A percentile compares a stretch with the other conserved stretches of the same genome.
These are phyloP conservation scores for Gorsachius goisagi DNA, from an alignment of 2,113 vertebrate genomes.

Conservation along the genomic window DNA sequence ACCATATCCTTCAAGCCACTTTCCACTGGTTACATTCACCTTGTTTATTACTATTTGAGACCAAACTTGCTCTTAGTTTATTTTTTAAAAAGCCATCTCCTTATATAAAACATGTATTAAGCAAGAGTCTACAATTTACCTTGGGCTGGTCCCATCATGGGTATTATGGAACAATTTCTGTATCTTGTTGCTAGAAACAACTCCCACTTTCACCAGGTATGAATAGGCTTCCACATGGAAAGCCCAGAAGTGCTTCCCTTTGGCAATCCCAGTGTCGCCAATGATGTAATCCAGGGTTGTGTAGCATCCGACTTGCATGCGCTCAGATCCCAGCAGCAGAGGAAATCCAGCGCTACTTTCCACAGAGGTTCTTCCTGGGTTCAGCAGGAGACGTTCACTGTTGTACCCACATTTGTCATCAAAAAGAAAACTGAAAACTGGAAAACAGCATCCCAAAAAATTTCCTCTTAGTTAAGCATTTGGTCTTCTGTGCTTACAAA, in stretches of 20 bases:
- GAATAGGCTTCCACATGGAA: conserved; percentile 88
- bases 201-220: conserved; percentile 93
- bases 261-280: conserved; percentile 87
- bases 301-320: conserved; percentile 89
- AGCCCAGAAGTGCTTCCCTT: conserved; percentile 94
- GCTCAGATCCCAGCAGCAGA: conserved; percentile 86
- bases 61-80: neutral
- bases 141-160: conserved; percentile 89
- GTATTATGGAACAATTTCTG: conserved; percentile 92
- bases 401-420: conserved; percentile 95
- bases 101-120: neutral
- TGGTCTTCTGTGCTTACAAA: neutral
- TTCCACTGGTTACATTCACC: neutral
- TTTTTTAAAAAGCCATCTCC: neutral
- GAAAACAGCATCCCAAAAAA: neutral
- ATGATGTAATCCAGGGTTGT: conserved; percentile 91
- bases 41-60: neutral
- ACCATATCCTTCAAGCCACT: neutral
- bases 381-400: conserved; percentile 84
- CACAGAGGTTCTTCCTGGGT: conserved; percentile 83
- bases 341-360: conserved; percentile 89
- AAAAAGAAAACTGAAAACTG: conserved; percentile 94
- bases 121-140: conserved; percentile 73
- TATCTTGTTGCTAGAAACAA: conserved; percentile 89
- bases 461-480: neutral